Conservation (phyloP, 92 coral and sea anemone genomes). For the Siderastrea siderea region DNA sequence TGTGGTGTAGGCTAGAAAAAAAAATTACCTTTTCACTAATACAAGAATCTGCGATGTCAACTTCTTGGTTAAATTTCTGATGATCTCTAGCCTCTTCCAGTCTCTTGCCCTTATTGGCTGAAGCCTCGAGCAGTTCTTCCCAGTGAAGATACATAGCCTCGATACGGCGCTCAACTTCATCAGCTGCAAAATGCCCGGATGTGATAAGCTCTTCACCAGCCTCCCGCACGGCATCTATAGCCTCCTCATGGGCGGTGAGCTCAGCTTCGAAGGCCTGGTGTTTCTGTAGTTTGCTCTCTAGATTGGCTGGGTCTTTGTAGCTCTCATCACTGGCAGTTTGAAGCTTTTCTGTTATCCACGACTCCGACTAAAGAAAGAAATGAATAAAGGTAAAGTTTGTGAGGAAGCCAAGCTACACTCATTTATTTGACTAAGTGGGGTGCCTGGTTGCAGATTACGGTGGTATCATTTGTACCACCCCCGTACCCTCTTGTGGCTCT, state of each 20-base stretch:
- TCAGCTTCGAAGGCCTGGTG: constrained; percentile 97
- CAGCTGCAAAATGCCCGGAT: constrained; percentile 89
- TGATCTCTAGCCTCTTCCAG: constrained; percentile 96
- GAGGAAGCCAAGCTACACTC: neutral
- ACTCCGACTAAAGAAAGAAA: constrained; percentile 68
- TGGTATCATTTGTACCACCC: too few relatives aligned
- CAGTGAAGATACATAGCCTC: constrained; percentile 92
- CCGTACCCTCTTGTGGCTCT: too few relatives aligned
- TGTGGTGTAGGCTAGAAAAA: neutral
- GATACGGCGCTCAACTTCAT: constrained; percentile 88
- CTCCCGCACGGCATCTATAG: constrained; percentile 82
- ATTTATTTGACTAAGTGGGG: too few relatives aligned
- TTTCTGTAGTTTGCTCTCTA: constrained; percentile 90
- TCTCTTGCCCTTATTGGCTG: constrained; percentile 82
- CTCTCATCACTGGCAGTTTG: constrained; percentile 94
- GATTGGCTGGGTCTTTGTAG: constrained; percentile 94
- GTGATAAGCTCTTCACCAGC: constrained; percentile 89
- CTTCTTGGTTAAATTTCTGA: constrained; percentile 91
- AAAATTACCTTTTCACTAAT: constrained; percentile 87
- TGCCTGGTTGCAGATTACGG: too few relatives aligned
- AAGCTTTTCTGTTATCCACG: constrained; percentile 96
- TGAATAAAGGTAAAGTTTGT: neutral
- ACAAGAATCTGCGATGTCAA: constrained; percentile 88
- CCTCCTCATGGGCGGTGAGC: constrained; percentile 89
- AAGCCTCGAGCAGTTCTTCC: constrained; percentile 93